These are phyloP conservation scores for Pygmarrhopalites habei DNA, from an alignment of 1,140 invertebrate genomes.

Conservation along the genomic window DNA sequence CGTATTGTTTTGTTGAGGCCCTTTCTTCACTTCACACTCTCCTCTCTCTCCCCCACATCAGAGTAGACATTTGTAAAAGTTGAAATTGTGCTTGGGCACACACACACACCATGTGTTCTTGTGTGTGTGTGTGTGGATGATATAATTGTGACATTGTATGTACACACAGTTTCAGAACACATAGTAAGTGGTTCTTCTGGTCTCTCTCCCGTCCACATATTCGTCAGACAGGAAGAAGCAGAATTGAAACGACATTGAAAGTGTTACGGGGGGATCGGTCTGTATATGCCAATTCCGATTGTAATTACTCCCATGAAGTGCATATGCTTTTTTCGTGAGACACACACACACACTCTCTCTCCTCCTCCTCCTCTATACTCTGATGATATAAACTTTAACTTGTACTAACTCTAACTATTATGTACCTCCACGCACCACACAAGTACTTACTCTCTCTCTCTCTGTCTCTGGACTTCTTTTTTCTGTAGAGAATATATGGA, in stretches of 20 bases:
- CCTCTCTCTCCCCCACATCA: no score
- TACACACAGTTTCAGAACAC: no score
- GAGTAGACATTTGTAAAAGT: no score
- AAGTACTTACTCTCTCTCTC: not conserved
- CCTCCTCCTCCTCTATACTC: not conserved
- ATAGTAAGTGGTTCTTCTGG: no score
- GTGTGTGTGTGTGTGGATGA: no score
- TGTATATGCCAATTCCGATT: constrained; percentile 24
- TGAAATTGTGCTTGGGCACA: no score
- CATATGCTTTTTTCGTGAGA: not conserved
- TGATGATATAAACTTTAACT: not conserved
- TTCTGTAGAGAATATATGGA: no score
- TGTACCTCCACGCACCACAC: not conserved
- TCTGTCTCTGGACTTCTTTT: not conserved
- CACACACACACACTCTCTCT: not conserved
- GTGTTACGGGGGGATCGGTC: constrained; percentile 21
- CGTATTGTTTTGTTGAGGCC: no score
- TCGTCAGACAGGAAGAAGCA: constrained; percentile 37
- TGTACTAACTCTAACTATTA: not conserved
- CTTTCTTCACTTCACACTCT: no score
- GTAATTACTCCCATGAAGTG: constrained; percentile 13
- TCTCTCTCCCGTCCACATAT: no score
- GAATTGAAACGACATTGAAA: constrained; percentile 40
- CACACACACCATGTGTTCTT: no score
- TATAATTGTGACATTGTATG: no score